Evolutionary conservation across 1,140 invertebrate genomes (phyloP).

Genomic region (Drosophila nasuta): DNA sequence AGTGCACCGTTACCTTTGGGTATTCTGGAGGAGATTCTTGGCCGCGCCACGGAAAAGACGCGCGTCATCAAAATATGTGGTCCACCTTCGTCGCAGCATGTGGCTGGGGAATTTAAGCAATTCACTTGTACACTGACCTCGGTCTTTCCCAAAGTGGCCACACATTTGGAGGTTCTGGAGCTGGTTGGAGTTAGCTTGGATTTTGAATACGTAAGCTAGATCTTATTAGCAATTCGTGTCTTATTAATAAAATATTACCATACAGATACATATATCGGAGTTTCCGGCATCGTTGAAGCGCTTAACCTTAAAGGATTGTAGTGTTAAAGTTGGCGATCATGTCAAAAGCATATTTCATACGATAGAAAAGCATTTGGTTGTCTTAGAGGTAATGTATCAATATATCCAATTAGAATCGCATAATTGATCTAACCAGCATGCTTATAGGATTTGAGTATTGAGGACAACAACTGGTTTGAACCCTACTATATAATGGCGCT

Average conservation of each 20-base stretch:
- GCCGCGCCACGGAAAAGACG: conserved; percentile 85
- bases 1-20: conserved; percentile 75
- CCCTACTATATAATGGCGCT: conserved; percentile 89
- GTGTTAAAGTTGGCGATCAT: conserved; percentile 85
- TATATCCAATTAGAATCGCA: neutral
- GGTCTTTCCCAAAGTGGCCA: conserved; percentile 76
- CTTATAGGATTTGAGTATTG: conserved; percentile 88
- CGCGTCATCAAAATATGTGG: conserved; percentile 85
- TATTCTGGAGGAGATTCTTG: conserved; percentile 85
- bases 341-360: conserved; percentile 86
- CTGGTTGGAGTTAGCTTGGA: conserved; percentile 86
- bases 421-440: neutral
- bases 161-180: conserved; percentile 85
- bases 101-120: conserved; percentile 69
- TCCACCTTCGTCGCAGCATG: conserved; percentile 72
- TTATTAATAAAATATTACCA: neutral
- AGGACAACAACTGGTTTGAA: conserved; percentile 89
- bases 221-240: neutral
- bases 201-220: conserved; percentile 83
- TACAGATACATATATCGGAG: conserved; percentile 85
- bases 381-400: conserved; percentile 85
- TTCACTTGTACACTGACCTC: conserved; percentile 68
- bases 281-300: conserved; percentile 87
- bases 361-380: conserved; percentile 86
- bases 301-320: conserved; percentile 86